Percentiles rank a stretch among this genome's conserved stretches.
Evolutionary conservation across 2,888 invertebrate genomes (phyloP).

Genomic region (Oligia latruncula): DNA sequence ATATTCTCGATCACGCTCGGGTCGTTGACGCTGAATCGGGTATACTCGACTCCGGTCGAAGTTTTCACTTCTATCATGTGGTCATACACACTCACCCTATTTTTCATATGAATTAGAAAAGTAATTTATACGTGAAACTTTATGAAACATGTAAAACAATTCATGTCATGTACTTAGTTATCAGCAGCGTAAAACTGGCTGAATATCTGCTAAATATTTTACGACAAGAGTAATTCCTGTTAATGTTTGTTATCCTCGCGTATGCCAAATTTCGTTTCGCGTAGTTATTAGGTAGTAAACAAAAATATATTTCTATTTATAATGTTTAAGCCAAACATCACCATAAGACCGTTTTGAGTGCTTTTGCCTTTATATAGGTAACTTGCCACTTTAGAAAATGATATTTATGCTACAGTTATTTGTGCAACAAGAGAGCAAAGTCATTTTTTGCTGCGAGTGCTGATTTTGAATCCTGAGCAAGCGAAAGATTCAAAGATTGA

Average conservation of each 20-base stretch:
- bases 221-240: slow-evolving; percentile 38
- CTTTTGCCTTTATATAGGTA: not conserved
- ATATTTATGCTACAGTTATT: too few relatives aligned
- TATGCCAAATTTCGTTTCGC: slow-evolving; percentile 46
- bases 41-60: not conserved
- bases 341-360: not conserved
- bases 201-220: slow-evolving; percentile 47
- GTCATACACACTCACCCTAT: too few relatives aligned
- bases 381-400: not conserved
- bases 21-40: not conserved
- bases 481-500: too few relatives aligned
- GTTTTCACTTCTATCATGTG: not conserved
- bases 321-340: not conserved
- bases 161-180: slow-evolving; percentile 23
- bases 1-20: not conserved
- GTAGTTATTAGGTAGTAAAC: slow-evolving; percentile 26
- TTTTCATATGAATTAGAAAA: not conserved
- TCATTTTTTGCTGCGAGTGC: too few relatives aligned
- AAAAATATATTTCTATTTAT: not conserved
- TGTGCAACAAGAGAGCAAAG: too few relatives aligned
- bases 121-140: not conserved
- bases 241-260: slow-evolving; percentile 23
- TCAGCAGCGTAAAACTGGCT: slow-evolving; percentile 1
- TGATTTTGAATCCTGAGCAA: too few relatives aligned
- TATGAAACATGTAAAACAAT: not conserved